Percentiles rank a stretch among this genome's conserved stretches.
These are phyloP conservation scores for Drosophila demipolita DNA, from an alignment of 2,888 invertebrate genomes.

Conservation along the genomic window DNA sequence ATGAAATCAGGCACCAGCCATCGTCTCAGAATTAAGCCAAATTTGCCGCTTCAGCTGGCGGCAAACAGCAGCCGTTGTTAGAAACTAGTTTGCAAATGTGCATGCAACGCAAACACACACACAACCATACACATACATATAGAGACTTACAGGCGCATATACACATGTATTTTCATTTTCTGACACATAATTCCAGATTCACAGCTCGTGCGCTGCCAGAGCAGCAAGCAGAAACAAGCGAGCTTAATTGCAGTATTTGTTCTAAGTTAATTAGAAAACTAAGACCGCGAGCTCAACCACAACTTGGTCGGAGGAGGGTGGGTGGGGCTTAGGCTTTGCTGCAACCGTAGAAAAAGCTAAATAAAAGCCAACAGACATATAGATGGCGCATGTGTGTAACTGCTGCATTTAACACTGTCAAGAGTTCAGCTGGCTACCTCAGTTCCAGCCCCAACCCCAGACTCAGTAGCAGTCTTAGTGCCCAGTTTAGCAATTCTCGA, in stretches of 20 bases:
- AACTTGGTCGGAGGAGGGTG: not conserved
- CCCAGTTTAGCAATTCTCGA: constrained; percentile 35
- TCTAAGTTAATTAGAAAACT: constrained; percentile 77
- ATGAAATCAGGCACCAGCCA: constrained; percentile 45
- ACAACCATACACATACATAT: constrained; percentile 7
- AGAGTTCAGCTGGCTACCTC: constrained; percentile 63
- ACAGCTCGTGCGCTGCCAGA: constrained; percentile 62
- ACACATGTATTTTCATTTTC: constrained; percentile 77
- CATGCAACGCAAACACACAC: constrained; percentile 34
- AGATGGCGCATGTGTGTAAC: constrained; percentile 66
- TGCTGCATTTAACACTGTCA: constrained; percentile 78
- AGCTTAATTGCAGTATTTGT: constrained; percentile 79
- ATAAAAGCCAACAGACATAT: constrained; percentile 25
- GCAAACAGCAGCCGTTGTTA: constrained; percentile 47
- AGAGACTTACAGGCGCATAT: constrained; percentile 25
- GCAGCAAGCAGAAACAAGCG: constrained; percentile 66
- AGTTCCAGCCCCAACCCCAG: constrained; percentile 21
- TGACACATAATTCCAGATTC: constrained; percentile 82
- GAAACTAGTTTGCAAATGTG: constrained; percentile 69
- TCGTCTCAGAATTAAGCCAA: constrained; percentile 71
- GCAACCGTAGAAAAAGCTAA: constrained; percentile 18
- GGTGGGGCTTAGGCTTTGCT: constrained; percentile 15
- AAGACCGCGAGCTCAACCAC: constrained; percentile 46
- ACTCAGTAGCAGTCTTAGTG: constrained; percentile 29
- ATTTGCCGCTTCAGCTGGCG: constrained; percentile 75